Evolutionary conservation across 2,888 invertebrate species (phyloP).

Genomic region (Hipparchia semele): DNA sequence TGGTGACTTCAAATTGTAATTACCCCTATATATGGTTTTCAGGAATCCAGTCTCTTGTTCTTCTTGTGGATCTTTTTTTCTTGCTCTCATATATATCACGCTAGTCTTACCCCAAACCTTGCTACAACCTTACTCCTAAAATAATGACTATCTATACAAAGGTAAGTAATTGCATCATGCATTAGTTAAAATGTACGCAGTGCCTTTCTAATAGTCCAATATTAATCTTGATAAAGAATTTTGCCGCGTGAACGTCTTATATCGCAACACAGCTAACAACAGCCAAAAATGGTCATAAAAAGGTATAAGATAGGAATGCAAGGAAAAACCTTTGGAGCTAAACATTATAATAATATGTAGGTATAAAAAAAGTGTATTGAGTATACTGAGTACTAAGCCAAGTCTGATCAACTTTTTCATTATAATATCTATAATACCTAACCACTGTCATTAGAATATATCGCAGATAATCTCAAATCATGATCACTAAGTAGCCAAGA

Average conservation of each 20-base stretch:
- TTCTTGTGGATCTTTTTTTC: conserved; percentile 68
- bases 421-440: too few relatives aligned
- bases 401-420: neutral
- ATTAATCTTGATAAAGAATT: neutral
- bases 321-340: too few relatives aligned
- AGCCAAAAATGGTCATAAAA: neutral
- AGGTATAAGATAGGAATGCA: too few relatives aligned
- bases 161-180: conserved; percentile 29
- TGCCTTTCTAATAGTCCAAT: neutral
- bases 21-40: conserved; percentile 74
- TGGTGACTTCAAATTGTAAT: conserved; percentile 83
- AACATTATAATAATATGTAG: too few relatives aligned
- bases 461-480: neutral
- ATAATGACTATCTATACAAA: conserved; percentile 19
- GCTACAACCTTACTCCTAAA: conserved; percentile 21
- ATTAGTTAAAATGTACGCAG: conserved; percentile 9
- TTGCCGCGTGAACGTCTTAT: neutral
- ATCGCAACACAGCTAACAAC: neutral
- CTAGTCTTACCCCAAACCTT: conserved; percentile 31
- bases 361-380: too few relatives aligned
- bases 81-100: conserved; percentile 26
- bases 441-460: neutral
- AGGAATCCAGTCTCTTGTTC: conserved; percentile 80
- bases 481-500: conserved; percentile 2
- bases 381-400: too few relatives aligned